Evolutionary conservation across 1,140 invertebrate species (phyloP).

Genomic region (Monochamus saltuarius): DNA sequence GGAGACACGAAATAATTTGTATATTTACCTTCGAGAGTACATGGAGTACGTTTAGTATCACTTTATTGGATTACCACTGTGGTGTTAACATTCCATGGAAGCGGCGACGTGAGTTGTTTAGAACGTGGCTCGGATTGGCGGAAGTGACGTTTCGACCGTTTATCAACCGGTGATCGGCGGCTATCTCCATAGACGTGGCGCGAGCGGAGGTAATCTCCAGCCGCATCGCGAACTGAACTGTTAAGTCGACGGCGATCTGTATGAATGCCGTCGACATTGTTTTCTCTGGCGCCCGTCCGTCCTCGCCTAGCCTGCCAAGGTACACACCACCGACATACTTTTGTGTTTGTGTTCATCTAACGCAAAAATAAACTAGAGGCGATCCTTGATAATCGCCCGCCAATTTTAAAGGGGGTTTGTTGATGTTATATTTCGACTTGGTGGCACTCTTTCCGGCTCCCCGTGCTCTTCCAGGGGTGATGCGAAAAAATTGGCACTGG

Average conservation of each 20-base stretch:
- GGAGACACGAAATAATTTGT: no score
- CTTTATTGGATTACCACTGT: no score
- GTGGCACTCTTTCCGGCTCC: conserved; percentile 20
- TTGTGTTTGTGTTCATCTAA: conserved; percentile 32
- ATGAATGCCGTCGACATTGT: conserved; percentile 23
- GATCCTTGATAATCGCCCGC: conserved; percentile 15
- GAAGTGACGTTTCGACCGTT: no score
- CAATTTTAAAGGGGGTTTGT: conserved; percentile 35
- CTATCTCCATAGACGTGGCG: no score
- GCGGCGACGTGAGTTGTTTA: no score
- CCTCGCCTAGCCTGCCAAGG: conserved; percentile 27
- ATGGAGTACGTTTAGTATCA: no score
- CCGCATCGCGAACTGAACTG: conserved; percentile 13
- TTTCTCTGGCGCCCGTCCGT: conserved; percentile 31
- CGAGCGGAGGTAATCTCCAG: conserved; percentile 1
- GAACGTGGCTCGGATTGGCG: no score
- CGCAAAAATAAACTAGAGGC: conserved; percentile 36
- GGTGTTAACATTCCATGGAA: no score
- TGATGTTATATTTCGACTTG: conserved; percentile 29
- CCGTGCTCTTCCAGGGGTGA: conserved; percentile 1
- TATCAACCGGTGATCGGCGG: background rate
- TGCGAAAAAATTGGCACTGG: conserved; percentile 23
- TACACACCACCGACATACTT: conserved; percentile 26
- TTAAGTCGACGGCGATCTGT: background rate
- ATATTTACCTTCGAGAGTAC: no score